These are phyloP conservation scores for Helostoma temminkii DNA, from an alignment of 2,797 vertebrate genomes.

Conservation along the genomic window DNA sequence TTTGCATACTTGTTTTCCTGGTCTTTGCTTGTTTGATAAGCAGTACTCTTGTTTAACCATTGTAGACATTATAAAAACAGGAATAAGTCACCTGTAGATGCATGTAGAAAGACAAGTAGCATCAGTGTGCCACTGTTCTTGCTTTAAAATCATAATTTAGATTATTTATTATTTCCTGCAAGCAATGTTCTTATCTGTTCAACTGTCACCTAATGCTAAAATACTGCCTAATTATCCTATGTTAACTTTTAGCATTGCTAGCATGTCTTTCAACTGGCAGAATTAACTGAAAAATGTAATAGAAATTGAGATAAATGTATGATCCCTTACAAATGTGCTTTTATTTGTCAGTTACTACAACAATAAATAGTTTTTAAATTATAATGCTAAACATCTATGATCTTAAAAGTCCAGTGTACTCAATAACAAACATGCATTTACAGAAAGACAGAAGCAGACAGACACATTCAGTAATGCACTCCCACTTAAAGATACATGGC, in stretches of 20 bases:
- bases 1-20: conserved; percentile 41
- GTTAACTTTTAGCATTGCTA: not conserved
- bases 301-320: not conserved
- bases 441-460: conserved; percentile 31
- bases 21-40: conserved; percentile 12
- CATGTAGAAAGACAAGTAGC: not conserved
- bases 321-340: conserved; percentile 26
- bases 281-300: conserved; percentile 27
- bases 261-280: not conserved
- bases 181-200: not conserved
- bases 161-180: not conserved
- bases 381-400: conserved; percentile 27
- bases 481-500: conserved; percentile 35
- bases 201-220: not conserved
- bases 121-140: not conserved
- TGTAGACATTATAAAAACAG: conserved; percentile 7
- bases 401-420: conserved; percentile 20
- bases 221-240: conserved; percentile 3
- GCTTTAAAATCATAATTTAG: conserved; percentile 22
- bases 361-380: conserved; percentile 54
- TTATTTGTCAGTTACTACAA: conserved; percentile 49
- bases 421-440: conserved; percentile 21
- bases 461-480: conserved; percentile 28
- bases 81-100: conserved; percentile 15
- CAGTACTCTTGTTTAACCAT: conserved; percentile 20